Evolutionary conservation across 2,888 invertebrate species (phyloP), one percentile per base, ranked within the genome.

Genomic region (Drosophila bunnanda): DNA sequence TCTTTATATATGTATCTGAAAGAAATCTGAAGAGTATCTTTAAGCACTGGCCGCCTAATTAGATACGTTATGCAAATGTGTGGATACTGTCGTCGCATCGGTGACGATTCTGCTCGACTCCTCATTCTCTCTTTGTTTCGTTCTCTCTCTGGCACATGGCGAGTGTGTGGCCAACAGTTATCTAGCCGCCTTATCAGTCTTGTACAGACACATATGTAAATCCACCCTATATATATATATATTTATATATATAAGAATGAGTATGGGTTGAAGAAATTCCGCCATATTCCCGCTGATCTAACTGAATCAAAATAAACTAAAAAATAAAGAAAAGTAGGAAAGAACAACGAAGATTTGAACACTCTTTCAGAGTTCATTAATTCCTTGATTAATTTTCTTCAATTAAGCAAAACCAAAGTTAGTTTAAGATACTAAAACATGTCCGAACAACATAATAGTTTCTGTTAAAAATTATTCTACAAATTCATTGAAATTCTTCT

Each of bases 41-140:
- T 22, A 39, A 25, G 43, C 71, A 70, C 38, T 57, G 66, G 38
- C 34, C 57, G 66, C 44, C 60, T 82, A 82, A 82, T 82, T 68
- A 82, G 80, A 82, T 82, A 88, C 82, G 83, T 44, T 88, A 88
- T 88, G 82, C 72, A 82, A 82, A 82, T 82, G 44, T 66, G 67
- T 12, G 28, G 70, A 66, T 69, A 54, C 66, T 54, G 70, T 68
- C 43, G 69, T 65, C 70, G 46, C 54, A 57, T 75, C 75, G 78
- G 60, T 79, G 83, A 69, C 66, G 59, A 28, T 48, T 66, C 41
- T 38, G 30, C 25, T 34, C 32, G 15, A 44, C 12, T 43, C 32
- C 25, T 32, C 13, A 4, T 25, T 44, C 48, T 50, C 17, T 2
- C 12, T 38, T 1, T 38, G 25, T 15, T 17, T 32, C 39, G 30